phyloP scores from a whole-genome alignment of 2,888 invertebrate species.

The Ectemnius lituratus region DNA sequence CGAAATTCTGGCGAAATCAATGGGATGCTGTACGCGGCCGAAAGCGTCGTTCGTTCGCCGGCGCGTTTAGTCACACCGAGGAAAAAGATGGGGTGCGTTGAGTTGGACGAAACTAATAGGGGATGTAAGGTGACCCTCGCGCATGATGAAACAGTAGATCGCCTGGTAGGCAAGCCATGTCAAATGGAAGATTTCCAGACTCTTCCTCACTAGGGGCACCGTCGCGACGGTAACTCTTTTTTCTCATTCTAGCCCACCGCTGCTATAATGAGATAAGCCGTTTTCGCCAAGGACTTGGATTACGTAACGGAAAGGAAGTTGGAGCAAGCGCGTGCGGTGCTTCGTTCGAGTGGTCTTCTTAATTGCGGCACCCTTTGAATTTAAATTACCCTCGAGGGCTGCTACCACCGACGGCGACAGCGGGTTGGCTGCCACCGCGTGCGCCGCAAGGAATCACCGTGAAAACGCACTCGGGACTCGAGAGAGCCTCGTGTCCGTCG shows the following conservation, averaged over 20 bases:
- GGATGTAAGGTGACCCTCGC: background rate
- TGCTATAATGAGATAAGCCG: slow-evolving; percentile 28
- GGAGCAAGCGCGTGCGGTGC: slow-evolving; percentile 27
- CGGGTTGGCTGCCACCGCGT: no score
- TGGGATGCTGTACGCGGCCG: slow-evolving; percentile 42
- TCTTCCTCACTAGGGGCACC: no score
- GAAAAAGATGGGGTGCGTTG: background rate
- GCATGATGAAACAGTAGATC: background rate
- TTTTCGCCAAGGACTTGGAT: slow-evolving; percentile 29
- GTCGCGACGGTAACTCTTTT: background rate
- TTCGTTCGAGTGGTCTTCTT: slow-evolving; percentile 50
- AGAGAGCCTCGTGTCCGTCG: no score
- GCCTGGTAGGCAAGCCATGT: no score
- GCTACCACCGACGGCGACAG: background rate
- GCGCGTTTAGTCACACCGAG: no score
- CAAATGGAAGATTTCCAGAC: no score
- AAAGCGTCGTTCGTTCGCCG: background rate
- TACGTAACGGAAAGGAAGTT: slow-evolving; percentile 36
- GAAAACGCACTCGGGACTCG: slow-evolving; percentile 7
- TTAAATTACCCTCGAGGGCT: slow-evolving; percentile 45
- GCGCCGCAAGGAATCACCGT: slow-evolving; percentile 13
- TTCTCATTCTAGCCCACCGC: slow-evolving; percentile 18
- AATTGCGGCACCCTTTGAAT: slow-evolving; percentile 52
- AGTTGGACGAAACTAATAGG: background rate
- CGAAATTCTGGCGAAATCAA: slow-evolving; percentile 56